Evolutionary conservation across 2,888 invertebrate genomes (phyloP).

Genomic region (Patella ulyssiponensis): DNA sequence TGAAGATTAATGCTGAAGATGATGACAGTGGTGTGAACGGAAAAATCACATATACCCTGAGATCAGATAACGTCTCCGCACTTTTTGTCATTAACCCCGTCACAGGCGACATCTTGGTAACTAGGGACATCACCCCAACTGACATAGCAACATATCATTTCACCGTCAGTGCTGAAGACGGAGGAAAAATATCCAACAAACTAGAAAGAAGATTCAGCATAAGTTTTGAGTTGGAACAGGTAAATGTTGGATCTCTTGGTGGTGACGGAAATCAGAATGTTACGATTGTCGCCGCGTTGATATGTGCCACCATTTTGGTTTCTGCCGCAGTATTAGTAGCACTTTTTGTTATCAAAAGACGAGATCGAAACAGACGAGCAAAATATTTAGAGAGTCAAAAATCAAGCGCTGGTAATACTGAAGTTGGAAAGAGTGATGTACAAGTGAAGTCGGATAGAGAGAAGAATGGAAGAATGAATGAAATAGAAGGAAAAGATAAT

Average conservation of each 20-base stretch:
- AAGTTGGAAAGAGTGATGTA: no score
- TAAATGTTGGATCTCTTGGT: no score
- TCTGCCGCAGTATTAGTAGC: conserved; percentile 59
- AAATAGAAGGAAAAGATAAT: no score
- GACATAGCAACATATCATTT: no score
- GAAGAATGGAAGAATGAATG: no score
- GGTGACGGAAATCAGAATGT: conserved; percentile 31
- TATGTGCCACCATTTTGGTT: conserved; percentile 57
- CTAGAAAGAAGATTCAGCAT: no score
- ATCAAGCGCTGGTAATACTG: no score
- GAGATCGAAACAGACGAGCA: conserved; percentile 44
- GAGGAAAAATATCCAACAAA: no score
- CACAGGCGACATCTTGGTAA: conserved; percentile 40
- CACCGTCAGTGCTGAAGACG: no score
- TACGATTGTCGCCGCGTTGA: conserved; percentile 55
- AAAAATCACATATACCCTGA: conserved; percentile 45
- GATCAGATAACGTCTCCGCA: conserved; percentile 40
- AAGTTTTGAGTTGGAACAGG: no score
- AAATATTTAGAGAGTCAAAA: no score
- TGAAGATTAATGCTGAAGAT: conserved; percentile 47
- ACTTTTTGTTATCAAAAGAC: conserved; percentile 56
- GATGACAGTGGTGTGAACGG: conserved; percentile 51
- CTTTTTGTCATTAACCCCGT: conserved; percentile 45
- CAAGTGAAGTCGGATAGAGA: no score
- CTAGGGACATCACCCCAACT: neutral